Evolutionary conservation across 1,140 invertebrate species (phyloP).

Genomic region (Platyscapa corneri): DNA sequence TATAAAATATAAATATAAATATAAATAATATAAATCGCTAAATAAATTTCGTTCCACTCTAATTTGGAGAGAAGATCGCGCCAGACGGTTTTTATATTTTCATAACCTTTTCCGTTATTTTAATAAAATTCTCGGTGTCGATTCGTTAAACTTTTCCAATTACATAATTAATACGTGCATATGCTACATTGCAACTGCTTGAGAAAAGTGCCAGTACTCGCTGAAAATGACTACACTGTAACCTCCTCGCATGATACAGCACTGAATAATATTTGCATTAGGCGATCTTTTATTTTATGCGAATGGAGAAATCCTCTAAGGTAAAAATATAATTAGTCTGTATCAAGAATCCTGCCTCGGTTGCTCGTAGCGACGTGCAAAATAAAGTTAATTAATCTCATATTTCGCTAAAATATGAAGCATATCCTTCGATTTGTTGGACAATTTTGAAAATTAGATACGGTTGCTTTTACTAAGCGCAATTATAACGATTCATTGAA

Average conservation of each 20-base stretch:
- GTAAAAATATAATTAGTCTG: background rate
- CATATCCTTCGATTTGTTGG: background rate
- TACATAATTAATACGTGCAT: background rate
- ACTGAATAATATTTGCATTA: background rate
- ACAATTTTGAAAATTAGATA: background rate
- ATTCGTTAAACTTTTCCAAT: background rate
- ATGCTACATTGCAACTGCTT: background rate
- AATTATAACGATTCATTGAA: slow-evolving; percentile 13
- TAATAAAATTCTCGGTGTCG: background rate
- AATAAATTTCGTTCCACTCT: too few relatives aligned
- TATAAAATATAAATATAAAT: too few relatives aligned
- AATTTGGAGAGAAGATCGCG: too few relatives aligned
- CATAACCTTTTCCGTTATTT: too few relatives aligned
- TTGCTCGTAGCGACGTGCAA: background rate
- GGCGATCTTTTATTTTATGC: too few relatives aligned
- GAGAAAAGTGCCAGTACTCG: background rate
- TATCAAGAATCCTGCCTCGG: background rate
- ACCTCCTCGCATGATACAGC: background rate
- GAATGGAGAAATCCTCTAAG: background rate
- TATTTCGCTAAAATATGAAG: background rate
- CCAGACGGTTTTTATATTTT: too few relatives aligned
- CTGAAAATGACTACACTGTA: background rate
- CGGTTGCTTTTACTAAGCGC: background rate
- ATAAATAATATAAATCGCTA: too few relatives aligned
- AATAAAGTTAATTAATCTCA: background rate